These are phyloP conservation scores for Pachyuromys duprasi DNA, from an alignment of 2,797 vertebrate genomes.

Conservation along the genomic window DNA sequence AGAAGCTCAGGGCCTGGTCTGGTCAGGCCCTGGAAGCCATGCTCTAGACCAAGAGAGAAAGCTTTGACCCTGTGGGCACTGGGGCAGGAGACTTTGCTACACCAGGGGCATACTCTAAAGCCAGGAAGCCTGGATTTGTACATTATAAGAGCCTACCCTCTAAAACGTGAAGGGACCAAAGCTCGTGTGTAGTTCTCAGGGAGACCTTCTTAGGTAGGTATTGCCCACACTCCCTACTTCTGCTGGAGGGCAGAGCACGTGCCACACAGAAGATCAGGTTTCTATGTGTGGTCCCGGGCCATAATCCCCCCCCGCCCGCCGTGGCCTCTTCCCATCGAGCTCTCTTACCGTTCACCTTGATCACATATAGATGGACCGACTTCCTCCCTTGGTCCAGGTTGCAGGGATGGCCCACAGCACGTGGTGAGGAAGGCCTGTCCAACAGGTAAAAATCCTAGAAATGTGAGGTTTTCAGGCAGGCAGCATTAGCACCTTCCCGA, in stretches of 20 bases:
- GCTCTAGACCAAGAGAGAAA: slow-evolving; percentile 82
- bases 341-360: slow-evolving; percentile 71
- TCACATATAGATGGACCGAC: slow-evolving; percentile 58
- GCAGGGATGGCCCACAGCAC: slow-evolving; percentile 68
- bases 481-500: not conserved
- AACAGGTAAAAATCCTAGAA: slow-evolving; percentile 55
- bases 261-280: not conserved
- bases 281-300: fast-evolving
- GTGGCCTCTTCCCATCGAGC: not conserved
- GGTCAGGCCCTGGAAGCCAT: slow-evolving; percentile 92
- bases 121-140: too few relatives aligned
- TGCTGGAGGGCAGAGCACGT: not conserved
- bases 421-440: slow-evolving; percentile 59
- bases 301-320: not conserved
- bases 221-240: not conserved
- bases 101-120: not conserved
- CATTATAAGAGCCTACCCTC: not conserved
- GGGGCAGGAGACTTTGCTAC: not conserved
- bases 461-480: not conserved
- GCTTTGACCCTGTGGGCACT: not conserved
- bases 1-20: slow-evolving; percentile 87
- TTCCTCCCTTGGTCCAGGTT: slow-evolving; percentile 5
- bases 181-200: not conserved
- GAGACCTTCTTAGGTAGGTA: not conserved
- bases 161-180: not conserved